A percentile compares a stretch with the other conserved stretches of the same genome.
Evolutionary conservation across 2,113 vertebrate species (phyloP).

Genomic region (Rhinoptilus africanus): DNA sequence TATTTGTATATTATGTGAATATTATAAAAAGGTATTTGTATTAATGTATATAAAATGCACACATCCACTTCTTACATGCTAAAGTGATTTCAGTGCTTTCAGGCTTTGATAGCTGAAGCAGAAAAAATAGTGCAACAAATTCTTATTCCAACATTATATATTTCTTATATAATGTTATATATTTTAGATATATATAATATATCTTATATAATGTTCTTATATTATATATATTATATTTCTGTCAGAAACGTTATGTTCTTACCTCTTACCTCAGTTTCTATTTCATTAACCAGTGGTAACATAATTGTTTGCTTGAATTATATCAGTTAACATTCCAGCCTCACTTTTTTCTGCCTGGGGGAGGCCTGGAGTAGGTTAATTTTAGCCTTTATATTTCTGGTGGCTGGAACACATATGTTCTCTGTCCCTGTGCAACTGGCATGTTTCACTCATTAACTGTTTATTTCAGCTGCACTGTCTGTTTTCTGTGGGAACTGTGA

Average conservation of each 20-base stretch:
- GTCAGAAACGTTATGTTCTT: not conserved
- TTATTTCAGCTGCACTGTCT: slow-evolving; percentile 42
- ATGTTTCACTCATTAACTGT: slow-evolving; percentile 46
- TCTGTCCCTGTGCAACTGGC: not conserved
- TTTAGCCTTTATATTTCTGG: slow-evolving; percentile 25
- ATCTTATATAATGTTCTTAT: too few relatives aligned
- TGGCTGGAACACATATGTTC: slow-evolving; percentile 18
- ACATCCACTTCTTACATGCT: not conserved
- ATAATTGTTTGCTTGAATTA: not conserved
- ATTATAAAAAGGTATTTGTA: not conserved
- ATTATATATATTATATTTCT: too few relatives aligned
- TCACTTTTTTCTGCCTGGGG: not conserved
- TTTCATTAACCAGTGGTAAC: not conserved
- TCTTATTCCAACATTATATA: not conserved
- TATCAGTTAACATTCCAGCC: not conserved
- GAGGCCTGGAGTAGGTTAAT: not conserved
- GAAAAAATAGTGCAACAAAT: not conserved
- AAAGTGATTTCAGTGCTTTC: not conserved
- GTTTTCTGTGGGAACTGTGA: slow-evolving; percentile 48
- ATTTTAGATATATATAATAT: too few relatives aligned
- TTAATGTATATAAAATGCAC: not conserved
- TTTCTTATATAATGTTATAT: too few relatives aligned
- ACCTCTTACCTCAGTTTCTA: not conserved
- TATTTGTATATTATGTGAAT: not conserved
- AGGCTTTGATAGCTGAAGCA: not conserved